phyloP scores from a whole-genome alignment of 2,113 vertebrate species.

The Talpa occidentalis region DNA sequence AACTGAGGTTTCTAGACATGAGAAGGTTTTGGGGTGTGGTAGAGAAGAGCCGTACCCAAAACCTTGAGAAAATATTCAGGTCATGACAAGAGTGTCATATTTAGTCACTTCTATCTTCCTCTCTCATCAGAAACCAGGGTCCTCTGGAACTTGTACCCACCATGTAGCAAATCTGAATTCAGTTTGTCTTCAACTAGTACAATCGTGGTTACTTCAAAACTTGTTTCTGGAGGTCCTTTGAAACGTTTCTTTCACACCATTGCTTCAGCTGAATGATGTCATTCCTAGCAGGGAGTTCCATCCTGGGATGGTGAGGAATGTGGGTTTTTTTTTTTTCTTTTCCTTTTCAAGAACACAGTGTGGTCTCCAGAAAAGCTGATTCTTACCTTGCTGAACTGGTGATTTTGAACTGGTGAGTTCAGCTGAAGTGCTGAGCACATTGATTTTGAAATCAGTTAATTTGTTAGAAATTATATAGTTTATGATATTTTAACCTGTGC shows the following conservation, averaged over 20 bases:
- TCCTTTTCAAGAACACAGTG: not conserved
- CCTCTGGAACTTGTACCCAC: not conserved
- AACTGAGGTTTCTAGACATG: not conserved
- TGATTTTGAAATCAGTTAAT: not conserved
- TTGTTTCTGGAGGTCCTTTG: not conserved
- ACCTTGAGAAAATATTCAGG: not conserved
- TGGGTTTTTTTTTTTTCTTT: too few relatives aligned
- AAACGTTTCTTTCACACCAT: not conserved
- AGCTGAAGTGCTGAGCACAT: too few relatives aligned
- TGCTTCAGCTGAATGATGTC: not conserved
- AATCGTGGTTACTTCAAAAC: not conserved
- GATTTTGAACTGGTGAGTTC: not conserved
- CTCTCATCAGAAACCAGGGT: not conserved
- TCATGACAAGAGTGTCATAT: not conserved
- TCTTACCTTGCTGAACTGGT: not conserved
- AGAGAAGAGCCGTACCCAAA: not conserved
- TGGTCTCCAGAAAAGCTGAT: not conserved
- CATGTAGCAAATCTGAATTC: not conserved
- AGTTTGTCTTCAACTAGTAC: not conserved
- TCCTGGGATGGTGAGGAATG: not conserved
- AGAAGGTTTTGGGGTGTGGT: not conserved
- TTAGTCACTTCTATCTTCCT: not conserved
- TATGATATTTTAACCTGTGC: constrained; percentile 15
- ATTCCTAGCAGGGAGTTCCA: not conserved
- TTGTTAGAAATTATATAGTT: not conserved